Conservation (phyloP, 1,140 invertebrate species). For the Battus philenor region DNA sequence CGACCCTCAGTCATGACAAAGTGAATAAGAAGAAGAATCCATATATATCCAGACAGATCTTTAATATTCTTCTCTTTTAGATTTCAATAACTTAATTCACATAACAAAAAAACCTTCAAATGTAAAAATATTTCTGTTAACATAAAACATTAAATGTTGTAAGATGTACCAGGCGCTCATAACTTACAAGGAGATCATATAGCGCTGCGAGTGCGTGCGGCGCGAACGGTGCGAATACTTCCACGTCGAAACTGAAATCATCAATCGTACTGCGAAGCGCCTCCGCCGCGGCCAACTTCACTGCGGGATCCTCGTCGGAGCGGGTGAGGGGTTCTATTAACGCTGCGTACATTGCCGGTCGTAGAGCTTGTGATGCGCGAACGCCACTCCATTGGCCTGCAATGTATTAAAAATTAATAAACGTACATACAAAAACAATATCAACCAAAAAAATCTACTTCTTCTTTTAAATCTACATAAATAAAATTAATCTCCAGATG, state of each 20-base stretch:
- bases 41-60: no score
- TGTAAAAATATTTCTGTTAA: no score
- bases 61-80: no score
- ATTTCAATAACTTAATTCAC: no score
- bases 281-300: slow-evolving; percentile 87
- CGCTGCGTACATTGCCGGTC: slow-evolving; percentile 88
- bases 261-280: slow-evolving; percentile 89
- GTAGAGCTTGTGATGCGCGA: slow-evolving; percentile 86
- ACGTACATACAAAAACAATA: background rate
- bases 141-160: no score
- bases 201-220: slow-evolving; percentile 85
- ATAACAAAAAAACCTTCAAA: no score
- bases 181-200: slow-evolving; percentile 83
- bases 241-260: slow-evolving; percentile 93
- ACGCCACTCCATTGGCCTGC: slow-evolving; percentile 89
- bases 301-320: slow-evolving; percentile 84
- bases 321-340: slow-evolving; percentile 83
- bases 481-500: background rate
- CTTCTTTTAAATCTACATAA: background rate
- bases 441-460: no score
- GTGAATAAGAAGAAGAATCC: no score
- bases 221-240: slow-evolving; percentile 90
- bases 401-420: slow-evolving; percentile 16
- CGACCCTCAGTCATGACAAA: no score
- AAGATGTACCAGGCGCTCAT: no score